Base-by-base conservation (phyloP, 2,888 invertebrate genomes). In the Tipula unca region DNA sequence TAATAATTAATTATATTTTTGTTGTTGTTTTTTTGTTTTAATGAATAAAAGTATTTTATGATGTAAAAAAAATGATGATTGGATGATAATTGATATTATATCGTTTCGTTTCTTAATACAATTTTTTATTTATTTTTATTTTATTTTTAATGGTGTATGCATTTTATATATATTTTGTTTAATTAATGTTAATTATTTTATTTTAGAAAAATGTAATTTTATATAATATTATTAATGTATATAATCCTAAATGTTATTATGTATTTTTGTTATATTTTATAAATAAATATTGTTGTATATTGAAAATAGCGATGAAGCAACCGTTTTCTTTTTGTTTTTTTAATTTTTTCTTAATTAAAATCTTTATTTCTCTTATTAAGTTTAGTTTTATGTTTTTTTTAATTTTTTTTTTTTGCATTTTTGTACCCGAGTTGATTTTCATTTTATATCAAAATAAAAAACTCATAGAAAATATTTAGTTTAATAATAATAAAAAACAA, bases 371-470 rank as follows among this genome's bases (percentile, higher is more conserved):
- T 25, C 69, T 25, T 69, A 69, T 69, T n/a, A n/a, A n/a, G n/a
- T n/a, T n/a, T n/a, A n/a, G n/a, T n/a, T n/a, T n/a, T n/a, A n/a
- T n/a, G n/a, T n/a, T n/a, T n/a, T n/a, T 69, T 69, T n/a, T 25
- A 69, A 69, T 69, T 69, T 69, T 69, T 25, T 25, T 69, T 25
- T 69, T 69, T 69, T 69, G 69, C 69, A 69, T 20, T 69, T 48
- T 69, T 69, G 69, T 69, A 69, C 69, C 69, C 69, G 69, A 69
- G 69, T 69, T 69, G 69, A 69, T 69, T 69, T 69, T 69, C 69
- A 69, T 69, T 69, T 69, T 69, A 25, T 69, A 69, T 25, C 69
- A 69, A 69, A 69, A 69, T 69, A 69, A 69, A 69, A 69, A 69
- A 69, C 69, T 69, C 69, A 69, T 69, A 69, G 69, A 25, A 69